Evolutionary conservation across 2,113 vertebrate species (phyloP).

Genomic region (Callospermophilus lateralis): DNA sequence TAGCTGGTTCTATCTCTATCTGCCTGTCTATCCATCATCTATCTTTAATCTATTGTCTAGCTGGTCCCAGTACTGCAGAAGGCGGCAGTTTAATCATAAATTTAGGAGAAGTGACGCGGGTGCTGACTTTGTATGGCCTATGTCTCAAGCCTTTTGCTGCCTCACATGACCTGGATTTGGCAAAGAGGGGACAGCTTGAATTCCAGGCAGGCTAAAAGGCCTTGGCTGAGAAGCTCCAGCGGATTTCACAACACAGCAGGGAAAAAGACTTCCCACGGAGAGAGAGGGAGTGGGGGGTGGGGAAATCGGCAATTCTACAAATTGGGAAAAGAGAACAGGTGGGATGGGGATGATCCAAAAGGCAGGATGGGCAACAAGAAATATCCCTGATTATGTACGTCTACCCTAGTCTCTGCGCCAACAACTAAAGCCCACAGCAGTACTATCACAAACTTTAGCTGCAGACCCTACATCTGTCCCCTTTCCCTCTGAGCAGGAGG

Average conservation of each 20-base stretch:
- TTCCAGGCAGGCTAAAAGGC: conserved; percentile 78
- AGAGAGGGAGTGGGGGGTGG: not conserved
- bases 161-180: conserved; percentile 60
- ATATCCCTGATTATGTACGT: not conserved
- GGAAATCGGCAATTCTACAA: not conserved
- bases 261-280: conserved; percentile 59
- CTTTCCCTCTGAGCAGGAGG: rapidly evolving
- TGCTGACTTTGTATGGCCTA: not conserved
- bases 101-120: not conserved
- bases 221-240: conserved; percentile 63
- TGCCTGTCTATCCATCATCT: not conserved
- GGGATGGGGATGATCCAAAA: not conserved
- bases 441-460: not conserved
- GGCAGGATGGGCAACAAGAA: not conserved
- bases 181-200: conserved; percentile 63
- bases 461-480: not conserved
- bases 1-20: not conserved
- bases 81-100: not conserved
- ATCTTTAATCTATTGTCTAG: not conserved
- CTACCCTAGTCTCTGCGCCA: not conserved
- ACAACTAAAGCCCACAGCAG: rapidly evolving
- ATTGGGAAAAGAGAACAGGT: not conserved
- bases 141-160: conserved; percentile 47
- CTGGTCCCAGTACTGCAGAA: not conserved
- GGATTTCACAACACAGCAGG: conserved; percentile 70